Conservation (phyloP, 2,888 invertebrate species). For the Cerastis rubricosa region DNA sequence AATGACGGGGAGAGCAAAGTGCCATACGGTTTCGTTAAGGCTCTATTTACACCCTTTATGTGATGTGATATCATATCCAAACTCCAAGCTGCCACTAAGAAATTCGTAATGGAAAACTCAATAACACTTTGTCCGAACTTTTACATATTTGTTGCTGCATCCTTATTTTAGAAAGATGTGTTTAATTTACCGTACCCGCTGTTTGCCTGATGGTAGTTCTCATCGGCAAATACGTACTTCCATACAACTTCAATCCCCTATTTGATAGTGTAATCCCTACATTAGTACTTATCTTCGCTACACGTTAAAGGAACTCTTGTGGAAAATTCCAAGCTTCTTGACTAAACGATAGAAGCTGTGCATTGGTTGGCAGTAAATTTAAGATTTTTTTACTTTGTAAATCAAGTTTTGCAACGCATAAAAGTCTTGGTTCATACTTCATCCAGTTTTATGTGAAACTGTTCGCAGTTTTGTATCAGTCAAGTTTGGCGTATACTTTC, state of each 20-base stretch:
- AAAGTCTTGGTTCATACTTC: neutral
- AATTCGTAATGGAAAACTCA: neutral
- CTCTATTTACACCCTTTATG: too few relatives aligned
- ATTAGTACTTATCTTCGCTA: neutral
- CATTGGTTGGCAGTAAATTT: neutral
- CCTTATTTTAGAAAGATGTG: neutral
- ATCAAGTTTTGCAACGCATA: neutral
- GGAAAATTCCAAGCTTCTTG: neutral
- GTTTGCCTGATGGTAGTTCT: neutral
- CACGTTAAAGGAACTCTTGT: neutral
- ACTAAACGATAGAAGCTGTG: neutral
- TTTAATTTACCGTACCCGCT: neutral
- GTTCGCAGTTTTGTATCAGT: constrained; percentile 14
- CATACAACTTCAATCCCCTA: neutral
- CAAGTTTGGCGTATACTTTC: constrained; percentile 4
- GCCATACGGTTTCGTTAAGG: too few relatives aligned
- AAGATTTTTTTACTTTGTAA: neutral
- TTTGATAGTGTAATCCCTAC: neutral
- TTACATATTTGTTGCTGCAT: neutral
- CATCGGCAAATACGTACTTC: neutral
- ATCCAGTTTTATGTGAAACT: neutral
- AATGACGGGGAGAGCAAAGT: too few relatives aligned
- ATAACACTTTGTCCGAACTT: neutral
- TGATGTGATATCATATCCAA: neutral
- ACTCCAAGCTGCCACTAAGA: neutral